phyloP scores from a whole-genome alignment of 2,113 vertebrate genomes.

The Maccullochella peelii region DNA sequence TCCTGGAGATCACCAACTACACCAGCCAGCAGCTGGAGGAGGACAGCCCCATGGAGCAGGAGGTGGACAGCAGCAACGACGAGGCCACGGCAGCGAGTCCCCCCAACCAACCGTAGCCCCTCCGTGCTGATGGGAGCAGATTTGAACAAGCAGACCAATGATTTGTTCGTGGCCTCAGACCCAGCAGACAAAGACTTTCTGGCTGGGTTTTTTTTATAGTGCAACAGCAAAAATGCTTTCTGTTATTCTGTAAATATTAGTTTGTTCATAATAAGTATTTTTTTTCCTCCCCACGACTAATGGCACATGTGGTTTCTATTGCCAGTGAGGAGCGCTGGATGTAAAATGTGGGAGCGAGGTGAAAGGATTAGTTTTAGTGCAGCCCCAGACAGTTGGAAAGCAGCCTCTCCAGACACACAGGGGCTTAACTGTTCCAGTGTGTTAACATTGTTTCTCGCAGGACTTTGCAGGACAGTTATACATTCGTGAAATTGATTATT shows the following conservation, averaged over 20 bases:
- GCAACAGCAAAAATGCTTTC: not conserved
- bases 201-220: not conserved
- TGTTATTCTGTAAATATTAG: constrained; percentile 53
- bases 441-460: not conserved
- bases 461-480: constrained; percentile 10
- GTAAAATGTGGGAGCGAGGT: constrained; percentile 32
- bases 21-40: constrained; percentile 98
- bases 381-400: constrained; percentile 23
- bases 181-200: not conserved
- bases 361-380: constrained; percentile 38
- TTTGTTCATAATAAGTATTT: constrained; percentile 38
- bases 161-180: constrained; percentile 6
- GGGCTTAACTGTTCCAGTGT: constrained; percentile 3
- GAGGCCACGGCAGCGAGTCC: constrained; percentile 90
- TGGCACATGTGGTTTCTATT: constrained; percentile 55
- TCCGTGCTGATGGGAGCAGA: not conserved
- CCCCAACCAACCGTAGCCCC: constrained; percentile 84
- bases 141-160: constrained; percentile 3
- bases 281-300: not conserved
- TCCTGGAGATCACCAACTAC: constrained; percentile 97
- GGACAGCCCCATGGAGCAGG: constrained; percentile 92
- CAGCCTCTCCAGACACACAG: constrained; percentile 38
- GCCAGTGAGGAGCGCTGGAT: constrained; percentile 5
- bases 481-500: constrained; percentile 11
- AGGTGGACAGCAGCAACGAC: constrained; percentile 95